Evolutionary conservation across 2,797 vertebrate genomes (phyloP), one percentile per base, ranked within the genome.

Genomic region (Melanotaenia maccullochi): DNA sequence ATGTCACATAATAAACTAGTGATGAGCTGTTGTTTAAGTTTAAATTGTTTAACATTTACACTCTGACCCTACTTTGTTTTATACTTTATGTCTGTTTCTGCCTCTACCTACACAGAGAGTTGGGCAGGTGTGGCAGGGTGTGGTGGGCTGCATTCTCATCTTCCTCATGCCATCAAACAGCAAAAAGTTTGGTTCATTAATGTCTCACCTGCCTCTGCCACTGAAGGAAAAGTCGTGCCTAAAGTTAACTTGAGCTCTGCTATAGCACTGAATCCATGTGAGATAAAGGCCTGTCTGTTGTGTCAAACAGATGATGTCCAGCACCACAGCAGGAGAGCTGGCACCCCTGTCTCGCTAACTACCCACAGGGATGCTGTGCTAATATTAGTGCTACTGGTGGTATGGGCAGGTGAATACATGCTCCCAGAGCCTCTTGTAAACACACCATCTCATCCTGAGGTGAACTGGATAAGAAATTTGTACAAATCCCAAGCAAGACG

Each of bases 231-330:
- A 79, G 84, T 79, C 20, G 81, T 61, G 59, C 57, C 66, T 73
- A 65, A 82, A 89, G 91, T 93, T 85, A 92, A 89, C 69, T 71
- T 60, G 81, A 87, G 87, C 49, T 76, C 81, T 86, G 81, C 90
- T 90, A 85, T 70, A 86, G 80, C 28, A 24, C 38, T 49, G 71
- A 90, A 90, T 92, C 87, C 79, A 89, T 89, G 74, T 84, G 73
- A 12, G 87, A 84, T 86, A 61, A 89, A 88, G 89, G 69, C 66
- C 38, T 68, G 78, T 71, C 82, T 80, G 83, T 85, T 68, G 28
- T 30, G 28, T 30, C 28, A 30, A 30, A 30, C 28, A 30, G 75
- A 76, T 90, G 84, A 85, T 83, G 81, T 83, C 68, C 79, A 78
- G 60, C 70, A 69, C 59, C 71, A 49, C 13, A 1, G 40, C 76